Conservation (phyloP, 2,113 vertebrate genomes). For the Sterrhoptilus dennistouni region DNA sequence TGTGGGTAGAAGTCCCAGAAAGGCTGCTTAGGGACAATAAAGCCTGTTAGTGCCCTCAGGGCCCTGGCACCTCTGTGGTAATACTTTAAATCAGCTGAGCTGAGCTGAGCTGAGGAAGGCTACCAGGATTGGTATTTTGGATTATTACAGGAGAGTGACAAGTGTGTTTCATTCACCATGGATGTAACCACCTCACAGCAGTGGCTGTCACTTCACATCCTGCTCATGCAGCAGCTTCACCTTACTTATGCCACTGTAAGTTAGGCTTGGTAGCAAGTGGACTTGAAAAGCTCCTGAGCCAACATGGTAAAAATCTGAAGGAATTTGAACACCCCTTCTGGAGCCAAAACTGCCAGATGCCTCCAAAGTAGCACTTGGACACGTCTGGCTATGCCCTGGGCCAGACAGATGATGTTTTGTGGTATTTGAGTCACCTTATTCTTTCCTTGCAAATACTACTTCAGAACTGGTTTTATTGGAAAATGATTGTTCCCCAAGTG, state of each 20-base stretch:
- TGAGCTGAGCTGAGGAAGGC: neutral
- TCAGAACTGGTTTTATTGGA: neutral
- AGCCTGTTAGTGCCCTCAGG: neutral
- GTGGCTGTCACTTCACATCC: neutral
- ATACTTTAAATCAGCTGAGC: neutral
- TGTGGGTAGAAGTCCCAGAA: neutral
- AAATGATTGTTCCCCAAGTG: neutral
- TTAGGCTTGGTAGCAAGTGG: neutral
- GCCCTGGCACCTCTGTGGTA: neutral
- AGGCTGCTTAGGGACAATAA: neutral
- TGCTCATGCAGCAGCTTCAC: neutral
- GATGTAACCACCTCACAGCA: neutral
- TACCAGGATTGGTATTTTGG: neutral
- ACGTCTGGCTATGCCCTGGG: neutral
- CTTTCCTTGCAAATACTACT: neutral
- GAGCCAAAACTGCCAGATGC: neutral
- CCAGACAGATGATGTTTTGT: neutral
- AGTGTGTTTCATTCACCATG: accelerated
- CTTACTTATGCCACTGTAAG: neutral
- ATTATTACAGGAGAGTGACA: neutral
- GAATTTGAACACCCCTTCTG: neutral
- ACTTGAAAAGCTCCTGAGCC: neutral
- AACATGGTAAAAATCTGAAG: neutral
- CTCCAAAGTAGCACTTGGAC: neutral
- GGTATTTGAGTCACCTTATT: neutral